phyloP scores from a whole-genome alignment of 2,888 invertebrate genomes.

The Troilus luridus region DNA sequence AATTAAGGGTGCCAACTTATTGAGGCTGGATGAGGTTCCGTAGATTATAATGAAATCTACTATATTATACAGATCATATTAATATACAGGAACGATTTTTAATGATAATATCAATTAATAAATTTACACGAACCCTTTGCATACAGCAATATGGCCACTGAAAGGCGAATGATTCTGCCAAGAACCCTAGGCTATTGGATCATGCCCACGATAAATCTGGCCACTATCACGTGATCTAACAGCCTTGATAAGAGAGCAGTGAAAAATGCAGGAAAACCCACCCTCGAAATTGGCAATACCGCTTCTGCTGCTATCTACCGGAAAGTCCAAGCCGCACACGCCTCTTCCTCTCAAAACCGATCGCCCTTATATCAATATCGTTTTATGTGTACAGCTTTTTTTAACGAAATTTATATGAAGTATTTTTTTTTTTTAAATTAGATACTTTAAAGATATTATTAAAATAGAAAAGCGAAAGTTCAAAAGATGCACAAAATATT shows the following conservation, averaged over 20 bases:
- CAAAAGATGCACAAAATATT: too few relatives aligned
- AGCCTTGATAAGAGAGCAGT: background rate
- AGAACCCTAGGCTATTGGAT: background rate
- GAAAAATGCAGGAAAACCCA: slow-evolving; percentile 48
- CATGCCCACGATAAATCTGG: slow-evolving; percentile 38
- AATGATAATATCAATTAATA: background rate
- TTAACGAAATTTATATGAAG: background rate
- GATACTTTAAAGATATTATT: too few relatives aligned
- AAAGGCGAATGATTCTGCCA: background rate
- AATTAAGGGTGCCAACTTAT: too few relatives aligned
- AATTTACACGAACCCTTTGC: background rate
- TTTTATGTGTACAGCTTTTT: background rate
- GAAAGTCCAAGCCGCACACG: background rate
- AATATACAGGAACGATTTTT: background rate
- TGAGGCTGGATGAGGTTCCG: too few relatives aligned
- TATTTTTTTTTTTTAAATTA: background rate
- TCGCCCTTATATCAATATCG: background rate
- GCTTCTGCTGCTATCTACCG: background rate
- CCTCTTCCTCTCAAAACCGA: slow-evolving; percentile 9
- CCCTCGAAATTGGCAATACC: slow-evolving; percentile 48
- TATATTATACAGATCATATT: too few relatives aligned
- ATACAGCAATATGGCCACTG: background rate
- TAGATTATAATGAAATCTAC: too few relatives aligned
- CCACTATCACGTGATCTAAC: slow-evolving; percentile 1
- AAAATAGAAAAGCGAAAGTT: background rate